Conservation (phyloP, 1,140 invertebrate genomes). For the Stenopsyche tienmushanensis region DNA sequence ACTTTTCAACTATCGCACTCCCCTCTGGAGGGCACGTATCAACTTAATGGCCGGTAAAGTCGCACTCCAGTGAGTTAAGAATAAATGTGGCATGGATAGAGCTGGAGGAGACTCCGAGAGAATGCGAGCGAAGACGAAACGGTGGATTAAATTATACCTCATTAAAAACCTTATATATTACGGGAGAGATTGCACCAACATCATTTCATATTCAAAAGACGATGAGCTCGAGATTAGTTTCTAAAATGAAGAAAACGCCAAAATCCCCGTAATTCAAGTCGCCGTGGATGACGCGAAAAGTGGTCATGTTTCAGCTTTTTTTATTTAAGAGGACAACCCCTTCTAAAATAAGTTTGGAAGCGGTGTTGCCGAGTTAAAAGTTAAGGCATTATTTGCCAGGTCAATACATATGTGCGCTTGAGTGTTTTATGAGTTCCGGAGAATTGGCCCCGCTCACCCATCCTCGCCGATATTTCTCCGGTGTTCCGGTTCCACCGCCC, state of each 20-base stretch:
- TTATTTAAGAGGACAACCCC: no score
- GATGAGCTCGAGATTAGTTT: no score
- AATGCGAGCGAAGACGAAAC: no score
- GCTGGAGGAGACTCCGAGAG: neutral
- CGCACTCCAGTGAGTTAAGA: constrained; percentile 23
- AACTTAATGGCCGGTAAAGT: constrained; percentile 27
- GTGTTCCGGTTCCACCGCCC: neutral
- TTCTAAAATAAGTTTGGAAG: no score
- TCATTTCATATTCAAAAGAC: no score
- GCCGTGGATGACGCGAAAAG: no score
- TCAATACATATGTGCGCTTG: constrained; percentile 14
- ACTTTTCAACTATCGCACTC: neutral
- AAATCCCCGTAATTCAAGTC: no score
- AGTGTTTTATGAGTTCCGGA: constrained; percentile 31
- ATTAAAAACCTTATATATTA: no score
- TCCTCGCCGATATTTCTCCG: neutral
- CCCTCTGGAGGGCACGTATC: constrained; percentile 8
- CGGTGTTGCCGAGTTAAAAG: constrained; percentile 1
- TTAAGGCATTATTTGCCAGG: constrained; percentile 10
- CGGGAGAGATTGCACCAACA: no score
- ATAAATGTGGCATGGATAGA: constrained; percentile 8
- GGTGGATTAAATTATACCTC: no score
- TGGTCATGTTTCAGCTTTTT: no score
- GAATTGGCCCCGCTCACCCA: constrained; percentile 7
- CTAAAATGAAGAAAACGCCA: no score